Evolutionary conservation across 1,140 invertebrate genomes (phyloP).

Genomic region (Copidosoma floridanum): DNA sequence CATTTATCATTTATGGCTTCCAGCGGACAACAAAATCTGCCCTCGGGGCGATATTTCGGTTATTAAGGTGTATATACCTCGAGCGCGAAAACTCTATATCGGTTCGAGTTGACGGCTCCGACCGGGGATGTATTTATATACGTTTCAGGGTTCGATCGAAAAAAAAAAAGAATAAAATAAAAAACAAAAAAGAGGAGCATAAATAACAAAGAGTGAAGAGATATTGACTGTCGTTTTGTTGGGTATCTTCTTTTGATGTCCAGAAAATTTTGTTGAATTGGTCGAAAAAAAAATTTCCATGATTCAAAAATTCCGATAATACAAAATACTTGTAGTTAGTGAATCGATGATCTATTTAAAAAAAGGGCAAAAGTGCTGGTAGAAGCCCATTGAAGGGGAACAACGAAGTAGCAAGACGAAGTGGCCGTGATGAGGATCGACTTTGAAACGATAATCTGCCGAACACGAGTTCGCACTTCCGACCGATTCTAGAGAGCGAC

Average conservation of each 20-base stretch:
- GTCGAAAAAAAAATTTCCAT: neutral
- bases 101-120: constrained; percentile 19
- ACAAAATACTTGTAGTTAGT: too few species aligned
- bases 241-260: too few species aligned
- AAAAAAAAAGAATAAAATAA: too few species aligned
- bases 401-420: constrained; percentile 18
- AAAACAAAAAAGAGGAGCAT: too few species aligned
- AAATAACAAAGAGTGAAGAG: neutral
- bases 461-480: constrained; percentile 57
- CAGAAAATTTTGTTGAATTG: neutral
- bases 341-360: too few species aligned
- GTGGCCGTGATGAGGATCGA: constrained; percentile 53
- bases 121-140: constrained; percentile 18
- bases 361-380: constrained; percentile 3
- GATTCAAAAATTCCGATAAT: neutral
- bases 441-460: constrained; percentile 54
- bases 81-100: constrained; percentile 23
- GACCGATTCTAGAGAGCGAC: too few species aligned
- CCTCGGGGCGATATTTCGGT: constrained; percentile 48
- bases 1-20: constrained; percentile 46
- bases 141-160: too few species aligned
- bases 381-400: neutral
- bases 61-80: constrained; percentile 36
- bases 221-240: too few species aligned
- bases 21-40: constrained; percentile 46